Percentiles rank a stretch among this genome's conserved stretches.
These are phyloP conservation scores for Trachymyrmex cornetzi DNA, from an alignment of 1,140 invertebrate species.

Conservation along the genomic window DNA sequence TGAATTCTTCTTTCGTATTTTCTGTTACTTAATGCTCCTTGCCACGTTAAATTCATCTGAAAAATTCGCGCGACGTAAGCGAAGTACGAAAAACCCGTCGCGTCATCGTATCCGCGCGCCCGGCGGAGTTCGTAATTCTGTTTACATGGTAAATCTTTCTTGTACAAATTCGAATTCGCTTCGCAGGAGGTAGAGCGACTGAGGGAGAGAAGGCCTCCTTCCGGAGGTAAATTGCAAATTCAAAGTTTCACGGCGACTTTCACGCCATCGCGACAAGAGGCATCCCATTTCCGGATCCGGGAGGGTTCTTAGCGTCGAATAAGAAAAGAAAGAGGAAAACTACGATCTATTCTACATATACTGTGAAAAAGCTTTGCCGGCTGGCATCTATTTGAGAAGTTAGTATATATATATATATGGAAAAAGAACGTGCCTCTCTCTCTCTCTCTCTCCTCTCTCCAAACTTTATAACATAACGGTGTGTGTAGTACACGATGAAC, in stretches of 20 bases:
- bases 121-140: conserved; percentile 70
- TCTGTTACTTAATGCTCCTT: neutral
- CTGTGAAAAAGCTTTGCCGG: conserved; percentile 28
- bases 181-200: conserved; percentile 21
- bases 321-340: conserved; percentile 38
- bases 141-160: conserved; percentile 71
- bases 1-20: conserved; percentile 2
- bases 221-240: conserved; percentile 68
- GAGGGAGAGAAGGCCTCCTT: conserved; percentile 8
- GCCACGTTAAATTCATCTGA: neutral
- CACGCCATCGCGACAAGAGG: conserved; percentile 48
- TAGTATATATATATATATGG: neutral
- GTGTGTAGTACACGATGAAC: conserved; percentile 3
- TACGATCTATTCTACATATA: conserved; percentile 34
- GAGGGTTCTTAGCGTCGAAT: conserved; percentile 38
- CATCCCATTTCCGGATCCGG: conserved; percentile 39
- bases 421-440: neutral
- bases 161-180: conserved; percentile 70
- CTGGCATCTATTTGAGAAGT: conserved; percentile 36
- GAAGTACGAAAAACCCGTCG: conserved; percentile 42
- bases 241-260: conserved; percentile 71
- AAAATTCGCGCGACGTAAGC: conserved; percentile 20
- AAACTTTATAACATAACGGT: conserved; percentile 26
- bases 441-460: neutral
- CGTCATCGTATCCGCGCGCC: conserved; percentile 39